Percentiles rank a stretch among this genome's conserved stretches.
These are phyloP conservation scores for Cyprinella venusta DNA, from an alignment of 2,797 vertebrate species.

Conservation along the genomic window DNA sequence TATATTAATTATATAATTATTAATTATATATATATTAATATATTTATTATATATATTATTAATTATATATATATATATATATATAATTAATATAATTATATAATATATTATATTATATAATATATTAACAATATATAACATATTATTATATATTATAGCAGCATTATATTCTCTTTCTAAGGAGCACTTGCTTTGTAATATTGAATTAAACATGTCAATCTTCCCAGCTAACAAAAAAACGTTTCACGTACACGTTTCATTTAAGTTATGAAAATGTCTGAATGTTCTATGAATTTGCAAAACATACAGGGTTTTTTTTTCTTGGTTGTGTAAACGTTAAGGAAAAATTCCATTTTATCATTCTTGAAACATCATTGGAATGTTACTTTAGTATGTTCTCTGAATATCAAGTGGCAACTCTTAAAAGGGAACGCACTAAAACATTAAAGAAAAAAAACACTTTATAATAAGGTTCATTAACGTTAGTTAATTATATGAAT, in stretches of 20 bases:
- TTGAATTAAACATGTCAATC: not conserved
- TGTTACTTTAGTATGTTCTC: not conserved
- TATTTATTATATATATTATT: too few species aligned
- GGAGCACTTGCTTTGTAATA: not conserved
- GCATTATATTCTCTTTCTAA: not conserved
- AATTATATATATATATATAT: too few species aligned
- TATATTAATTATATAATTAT: too few species aligned
- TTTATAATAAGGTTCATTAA: too few species aligned
- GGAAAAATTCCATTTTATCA: not conserved
- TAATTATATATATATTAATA: too few species aligned
- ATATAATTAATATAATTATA: too few species aligned
- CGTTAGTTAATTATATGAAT: too few species aligned
- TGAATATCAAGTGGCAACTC: not conserved
- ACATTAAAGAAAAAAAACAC: not conserved
- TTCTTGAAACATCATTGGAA: not conserved
- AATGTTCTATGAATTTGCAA: not conserved
- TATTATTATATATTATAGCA: too few species aligned
- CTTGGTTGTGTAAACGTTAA: not conserved
- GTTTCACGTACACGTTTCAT: not conserved
- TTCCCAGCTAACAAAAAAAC: not conserved
- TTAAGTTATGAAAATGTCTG: not conserved
- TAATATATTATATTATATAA: too few species aligned
- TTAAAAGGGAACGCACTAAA: not conserved
- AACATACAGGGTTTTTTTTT: not conserved
- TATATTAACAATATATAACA: too few species aligned